Evolutionary conservation across 2,888 invertebrate genomes (phyloP).

Genomic region (Uloborus plumipes): DNA sequence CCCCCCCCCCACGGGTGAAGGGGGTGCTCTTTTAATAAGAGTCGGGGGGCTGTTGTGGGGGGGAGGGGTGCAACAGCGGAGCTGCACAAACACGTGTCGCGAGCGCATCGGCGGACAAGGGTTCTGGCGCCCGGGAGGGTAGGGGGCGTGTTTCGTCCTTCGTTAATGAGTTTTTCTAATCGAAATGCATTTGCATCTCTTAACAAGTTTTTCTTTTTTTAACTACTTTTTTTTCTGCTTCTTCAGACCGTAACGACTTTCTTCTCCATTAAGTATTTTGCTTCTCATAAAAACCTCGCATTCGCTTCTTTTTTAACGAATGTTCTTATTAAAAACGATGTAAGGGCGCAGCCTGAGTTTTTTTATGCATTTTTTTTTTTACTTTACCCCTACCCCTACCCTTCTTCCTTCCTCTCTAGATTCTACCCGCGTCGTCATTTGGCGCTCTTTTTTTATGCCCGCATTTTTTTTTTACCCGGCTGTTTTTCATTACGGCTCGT

Average conservation of each 20-base stretch:
- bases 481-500: conserved; percentile 62
- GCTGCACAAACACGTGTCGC: conserved; percentile 62
- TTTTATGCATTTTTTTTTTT: conserved; percentile 12
- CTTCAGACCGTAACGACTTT: conserved; percentile 64
- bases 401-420: conserved; percentile 30
- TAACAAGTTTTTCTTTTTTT: conserved; percentile 60
- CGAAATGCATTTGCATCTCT: conserved; percentile 65
- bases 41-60: conserved; percentile 6
- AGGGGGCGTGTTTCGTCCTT: conserved; percentile 49
- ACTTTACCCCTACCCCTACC: conserved; percentile 1
- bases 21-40: conserved; percentile 56
- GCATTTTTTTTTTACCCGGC: conserved; percentile 46
- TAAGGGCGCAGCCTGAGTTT: conserved; percentile 57
- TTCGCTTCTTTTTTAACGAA: conserved; percentile 63
- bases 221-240: conserved; percentile 31
- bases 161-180: conserved; percentile 65
- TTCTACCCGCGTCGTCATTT: conserved; percentile 57
- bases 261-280: conserved; percentile 64
- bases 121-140: conserved; percentile 47
- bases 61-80: conserved; percentile 39
- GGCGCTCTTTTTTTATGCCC: conserved; percentile 29
- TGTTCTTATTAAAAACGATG: conserved; percentile 65
- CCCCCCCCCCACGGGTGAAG: conserved; percentile 34
- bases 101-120: conserved; percentile 56
- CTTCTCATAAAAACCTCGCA: conserved; percentile 62